phyloP scores from a whole-genome alignment of 2,797 vertebrate genomes.

The Hemibagrus guttatus region DNA sequence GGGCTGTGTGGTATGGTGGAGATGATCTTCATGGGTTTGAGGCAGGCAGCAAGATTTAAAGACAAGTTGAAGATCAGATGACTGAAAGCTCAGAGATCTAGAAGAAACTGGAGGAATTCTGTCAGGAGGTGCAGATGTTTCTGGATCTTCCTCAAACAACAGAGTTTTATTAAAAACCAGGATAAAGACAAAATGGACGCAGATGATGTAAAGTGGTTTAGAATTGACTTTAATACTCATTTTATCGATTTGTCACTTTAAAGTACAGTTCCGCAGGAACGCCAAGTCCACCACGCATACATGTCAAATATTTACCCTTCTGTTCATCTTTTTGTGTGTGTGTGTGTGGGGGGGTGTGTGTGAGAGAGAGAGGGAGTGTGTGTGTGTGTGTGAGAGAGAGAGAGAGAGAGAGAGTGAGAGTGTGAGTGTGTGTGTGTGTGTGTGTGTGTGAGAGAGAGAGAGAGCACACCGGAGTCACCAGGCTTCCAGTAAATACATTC shows the following conservation, averaged over 20 bases:
- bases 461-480: neutral
- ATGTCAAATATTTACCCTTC: conserved; percentile 36
- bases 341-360: neutral
- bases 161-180: neutral
- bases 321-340: conserved; percentile 6
- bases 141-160: neutral
- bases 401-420: no score
- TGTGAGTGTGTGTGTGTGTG: conserved; percentile 9
- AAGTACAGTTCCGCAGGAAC: conserved; percentile 73
- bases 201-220: neutral
- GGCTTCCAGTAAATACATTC: conserved; percentile 74
- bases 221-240: neutral
- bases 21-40: no score
- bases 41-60: no score
- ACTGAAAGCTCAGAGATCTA: no score
- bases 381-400: neutral
- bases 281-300: conserved; percentile 74
- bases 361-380: neutral
- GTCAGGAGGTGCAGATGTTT: neutral
- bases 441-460: neutral
- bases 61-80: no score
- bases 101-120: no score
- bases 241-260: conserved; percentile 41
- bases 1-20: no score
- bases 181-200: neutral